phyloP scores from a whole-genome alignment of 1,140 invertebrate genomes.

The Centruroides vittatus region DNA sequence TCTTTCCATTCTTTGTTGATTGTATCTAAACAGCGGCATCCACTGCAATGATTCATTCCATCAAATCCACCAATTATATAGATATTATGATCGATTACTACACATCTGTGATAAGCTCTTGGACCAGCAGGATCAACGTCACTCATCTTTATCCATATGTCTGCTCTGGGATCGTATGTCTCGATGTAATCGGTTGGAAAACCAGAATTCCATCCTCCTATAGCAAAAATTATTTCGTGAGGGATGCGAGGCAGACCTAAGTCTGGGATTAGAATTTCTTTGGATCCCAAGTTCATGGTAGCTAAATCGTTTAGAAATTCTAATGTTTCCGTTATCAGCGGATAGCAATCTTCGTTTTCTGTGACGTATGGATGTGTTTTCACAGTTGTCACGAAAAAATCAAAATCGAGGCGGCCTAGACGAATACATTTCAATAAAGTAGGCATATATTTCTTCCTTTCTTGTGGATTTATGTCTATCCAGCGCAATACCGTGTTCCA shows the following conservation, averaged over 20 bases:
- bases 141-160: conserved; percentile 49
- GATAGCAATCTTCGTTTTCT: conserved; percentile 44
- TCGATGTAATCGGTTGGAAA: conserved; percentile 55
- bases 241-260: conserved; percentile 49
- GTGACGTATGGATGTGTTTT: conserved; percentile 27
- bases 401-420: too few relatives aligned
- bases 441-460: too few relatives aligned
- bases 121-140: not conserved
- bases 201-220: conserved; percentile 59
- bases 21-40: conserved; percentile 49
- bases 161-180: conserved; percentile 58
- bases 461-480: too few relatives aligned
- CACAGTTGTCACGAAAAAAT: too few relatives aligned
- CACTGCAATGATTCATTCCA: conserved; percentile 51
- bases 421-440: too few relatives aligned
- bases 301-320: conserved; percentile 58
- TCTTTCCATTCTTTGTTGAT: conserved; percentile 45
- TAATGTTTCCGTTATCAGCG: conserved; percentile 53
- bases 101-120: conserved; percentile 58
- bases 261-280: conserved; percentile 43
- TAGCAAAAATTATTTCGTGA: conserved; percentile 51
- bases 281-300: conserved; percentile 44
- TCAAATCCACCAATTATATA: conserved; percentile 65
- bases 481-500: too few relatives aligned
- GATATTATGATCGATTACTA: conserved; percentile 46